phyloP scores from a whole-genome alignment of 2,888 invertebrate genomes.

The Polydrusus tereticollis region DNA sequence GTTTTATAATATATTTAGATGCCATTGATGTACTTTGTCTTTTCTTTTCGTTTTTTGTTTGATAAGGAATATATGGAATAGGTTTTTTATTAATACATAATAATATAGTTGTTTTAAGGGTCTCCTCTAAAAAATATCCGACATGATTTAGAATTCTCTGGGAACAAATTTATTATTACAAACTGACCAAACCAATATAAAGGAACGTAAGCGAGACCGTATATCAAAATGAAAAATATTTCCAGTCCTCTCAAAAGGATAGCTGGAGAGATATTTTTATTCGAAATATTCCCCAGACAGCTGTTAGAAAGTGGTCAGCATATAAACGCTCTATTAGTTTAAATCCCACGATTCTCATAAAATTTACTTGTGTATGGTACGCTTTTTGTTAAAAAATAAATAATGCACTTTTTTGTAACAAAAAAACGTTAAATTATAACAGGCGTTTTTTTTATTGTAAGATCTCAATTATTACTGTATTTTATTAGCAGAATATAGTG shows the following conservation, averaged over 20 bases:
- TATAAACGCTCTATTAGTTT: not conserved
- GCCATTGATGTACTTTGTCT: too few relatives aligned
- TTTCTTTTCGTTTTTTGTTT: too few relatives aligned
- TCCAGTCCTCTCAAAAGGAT: not conserved
- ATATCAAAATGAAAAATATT: not conserved
- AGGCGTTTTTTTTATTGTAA: too few relatives aligned
- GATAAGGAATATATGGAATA: too few relatives aligned
- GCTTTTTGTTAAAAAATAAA: not conserved
- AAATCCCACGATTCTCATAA: not conserved
- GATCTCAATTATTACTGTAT: too few relatives aligned
- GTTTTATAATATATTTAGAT: too few relatives aligned
- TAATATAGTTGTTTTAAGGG: not conserved
- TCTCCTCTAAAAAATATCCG: not conserved
- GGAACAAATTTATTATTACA: not conserved
- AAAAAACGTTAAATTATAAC: too few relatives aligned
- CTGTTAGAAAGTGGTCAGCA: not conserved
- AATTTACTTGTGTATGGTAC: not conserved
- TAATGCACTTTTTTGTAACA: too few relatives aligned
- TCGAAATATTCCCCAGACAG: not conserved
- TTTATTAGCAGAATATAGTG: too few relatives aligned
- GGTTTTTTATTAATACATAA: not conserved
- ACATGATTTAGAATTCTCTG: not conserved
- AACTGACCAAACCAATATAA: not conserved
- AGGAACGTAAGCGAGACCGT: not conserved
- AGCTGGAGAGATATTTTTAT: not conserved